Percentiles rank a stretch among this genome's conserved stretches.
These are phyloP conservation scores for Silurus aristotelis DNA, from an alignment of 2,797 vertebrate genomes.

Conservation along the genomic window DNA sequence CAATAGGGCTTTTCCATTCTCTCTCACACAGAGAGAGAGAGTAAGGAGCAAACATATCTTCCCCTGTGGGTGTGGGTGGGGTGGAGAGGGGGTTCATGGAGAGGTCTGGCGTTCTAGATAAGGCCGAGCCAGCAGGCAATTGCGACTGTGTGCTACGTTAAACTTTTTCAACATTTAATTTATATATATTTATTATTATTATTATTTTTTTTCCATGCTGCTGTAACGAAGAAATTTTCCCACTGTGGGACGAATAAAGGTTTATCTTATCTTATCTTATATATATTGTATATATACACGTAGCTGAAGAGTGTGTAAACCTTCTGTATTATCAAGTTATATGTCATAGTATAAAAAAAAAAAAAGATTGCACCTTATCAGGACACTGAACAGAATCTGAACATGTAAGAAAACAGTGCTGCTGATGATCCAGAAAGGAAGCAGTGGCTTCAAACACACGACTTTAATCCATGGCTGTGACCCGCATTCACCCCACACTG, in stretches of 20 bases:
- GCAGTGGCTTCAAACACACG: background rate
- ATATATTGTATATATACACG: no score
- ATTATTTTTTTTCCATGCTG: no score
- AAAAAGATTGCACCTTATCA: background rate
- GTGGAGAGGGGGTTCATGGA: background rate
- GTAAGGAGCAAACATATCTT: background rate
- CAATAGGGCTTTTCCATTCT: no score
- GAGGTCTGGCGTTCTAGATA: conserved; percentile 4
- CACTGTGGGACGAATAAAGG: no score
- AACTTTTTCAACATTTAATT: no score
- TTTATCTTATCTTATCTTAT: no score
- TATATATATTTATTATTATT: no score
- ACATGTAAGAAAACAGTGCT: background rate
- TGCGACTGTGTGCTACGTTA: no score
- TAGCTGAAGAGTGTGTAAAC: no score
- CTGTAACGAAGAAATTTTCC: no score
- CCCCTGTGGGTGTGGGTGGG: conserved; percentile 19
- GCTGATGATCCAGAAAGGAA: background rate
- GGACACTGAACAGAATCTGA: background rate
- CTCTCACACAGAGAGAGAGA: no score
- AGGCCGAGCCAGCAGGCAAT: background rate
- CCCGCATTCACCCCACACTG: background rate
- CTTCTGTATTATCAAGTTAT: background rate
- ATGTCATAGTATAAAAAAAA: background rate
- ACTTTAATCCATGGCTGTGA: background rate